phyloP scores from a whole-genome alignment of 2,888 invertebrate species.

The Rhingia campestris region DNA sequence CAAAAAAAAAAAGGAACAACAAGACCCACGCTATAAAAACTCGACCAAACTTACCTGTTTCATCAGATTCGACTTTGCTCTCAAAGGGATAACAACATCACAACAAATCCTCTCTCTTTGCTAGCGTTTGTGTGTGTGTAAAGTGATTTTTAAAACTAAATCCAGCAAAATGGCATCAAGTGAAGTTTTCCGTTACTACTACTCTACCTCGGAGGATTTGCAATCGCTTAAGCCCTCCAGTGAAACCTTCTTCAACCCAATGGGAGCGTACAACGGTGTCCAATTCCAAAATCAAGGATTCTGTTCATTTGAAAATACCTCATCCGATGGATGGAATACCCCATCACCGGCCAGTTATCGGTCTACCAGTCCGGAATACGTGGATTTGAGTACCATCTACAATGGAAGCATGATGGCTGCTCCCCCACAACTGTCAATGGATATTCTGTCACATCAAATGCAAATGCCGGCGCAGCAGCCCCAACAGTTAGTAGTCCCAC shows the following conservation, averaged over 20 bases:
- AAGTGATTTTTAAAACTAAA: slow-evolving; percentile 40
- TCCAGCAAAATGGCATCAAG: slow-evolving; percentile 79
- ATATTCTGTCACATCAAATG: slow-evolving; percentile 60
- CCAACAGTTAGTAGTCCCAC: background rate
- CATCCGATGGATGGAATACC: slow-evolving; percentile 82
- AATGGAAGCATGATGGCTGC: slow-evolving; percentile 71
- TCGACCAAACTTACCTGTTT: slow-evolving; percentile 58
- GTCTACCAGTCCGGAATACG: slow-evolving; percentile 82
- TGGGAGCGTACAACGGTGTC: slow-evolving; percentile 79
- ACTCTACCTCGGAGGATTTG: slow-evolving; percentile 81
- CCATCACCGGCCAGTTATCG: slow-evolving; percentile 82
- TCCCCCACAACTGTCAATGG: slow-evolving; percentile 51
- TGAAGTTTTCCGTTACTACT: slow-evolving; percentile 82
- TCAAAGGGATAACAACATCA: slow-evolving; percentile 73
- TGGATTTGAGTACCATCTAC: slow-evolving; percentile 81
- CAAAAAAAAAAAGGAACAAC: background rate
- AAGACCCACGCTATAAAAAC: slow-evolving; percentile 44
- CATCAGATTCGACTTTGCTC: slow-evolving; percentile 71
- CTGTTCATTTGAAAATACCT: slow-evolving; percentile 81
- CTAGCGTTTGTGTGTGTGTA: slow-evolving; percentile 23
- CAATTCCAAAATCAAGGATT: slow-evolving; percentile 78
- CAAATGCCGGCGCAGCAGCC: slow-evolving; percentile 54
- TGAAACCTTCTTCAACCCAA: slow-evolving; percentile 81
- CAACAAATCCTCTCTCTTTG: slow-evolving; percentile 26
- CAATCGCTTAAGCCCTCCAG: slow-evolving; percentile 79